Evolutionary conservation across 2,888 invertebrate genomes (phyloP).

Genomic region (Octonoba sinensis): DNA sequence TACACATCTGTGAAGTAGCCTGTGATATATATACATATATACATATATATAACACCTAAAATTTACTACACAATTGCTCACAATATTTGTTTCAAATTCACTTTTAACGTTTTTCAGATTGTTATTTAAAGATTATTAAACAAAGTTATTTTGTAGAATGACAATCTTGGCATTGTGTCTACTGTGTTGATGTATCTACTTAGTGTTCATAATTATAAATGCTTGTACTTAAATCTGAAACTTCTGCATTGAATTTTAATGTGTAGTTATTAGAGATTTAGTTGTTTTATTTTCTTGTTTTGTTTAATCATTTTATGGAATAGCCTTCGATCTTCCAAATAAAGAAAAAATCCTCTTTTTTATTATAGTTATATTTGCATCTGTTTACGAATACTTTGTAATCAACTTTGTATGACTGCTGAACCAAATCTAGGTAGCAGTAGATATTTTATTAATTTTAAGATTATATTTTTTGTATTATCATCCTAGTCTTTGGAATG

Average conservation of each 20-base stretch:
- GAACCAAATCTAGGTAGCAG: constrained; percentile 35
- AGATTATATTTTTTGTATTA: constrained; percentile 62
- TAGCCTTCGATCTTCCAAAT: constrained; percentile 52
- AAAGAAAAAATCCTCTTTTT: constrained; percentile 34
- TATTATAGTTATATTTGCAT: constrained; percentile 44
- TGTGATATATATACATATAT: constrained; percentile 65
- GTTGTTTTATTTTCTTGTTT: constrained; percentile 26
- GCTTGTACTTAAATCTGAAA: constrained; percentile 62
- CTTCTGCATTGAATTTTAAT: constrained; percentile 45
- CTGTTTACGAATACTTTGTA: constrained; percentile 56
- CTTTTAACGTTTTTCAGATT: constrained; percentile 63
- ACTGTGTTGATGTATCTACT: constrained; percentile 63
- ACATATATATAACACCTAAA: constrained; percentile 64
- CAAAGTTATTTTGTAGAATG: constrained; percentile 62
- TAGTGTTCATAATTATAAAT: constrained; percentile 63
- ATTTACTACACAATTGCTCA: constrained; percentile 65
- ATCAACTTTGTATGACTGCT: constrained; percentile 54
- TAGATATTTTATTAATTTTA: constrained; percentile 59
- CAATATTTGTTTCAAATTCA: constrained; percentile 64
- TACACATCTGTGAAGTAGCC: constrained; percentile 65
- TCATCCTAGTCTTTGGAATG: constrained; percentile 64
- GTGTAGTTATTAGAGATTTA: constrained; percentile 35
- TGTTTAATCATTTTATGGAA: constrained; percentile 47
- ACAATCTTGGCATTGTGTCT: constrained; percentile 62
- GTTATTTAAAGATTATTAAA: constrained; percentile 55